A percentile compares a stretch with the other conserved stretches of the same genome.
Conservation (phyloP, 2,797 vertebrate species). For the Apodemus agrarius region DNA sequence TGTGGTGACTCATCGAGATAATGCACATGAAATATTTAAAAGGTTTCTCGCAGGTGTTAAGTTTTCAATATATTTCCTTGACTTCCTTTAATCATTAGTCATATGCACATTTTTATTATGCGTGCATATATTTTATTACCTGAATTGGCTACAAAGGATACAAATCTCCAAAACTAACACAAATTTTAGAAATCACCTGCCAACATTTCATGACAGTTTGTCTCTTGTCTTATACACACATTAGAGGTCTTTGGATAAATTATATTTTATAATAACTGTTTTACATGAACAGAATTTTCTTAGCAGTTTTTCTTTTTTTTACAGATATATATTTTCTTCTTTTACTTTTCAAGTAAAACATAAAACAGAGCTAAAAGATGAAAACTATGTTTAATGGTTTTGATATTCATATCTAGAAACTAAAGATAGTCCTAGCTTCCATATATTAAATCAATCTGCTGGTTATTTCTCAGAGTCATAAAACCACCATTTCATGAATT, state of each 20-base stretch:
- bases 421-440: constrained; percentile 59
- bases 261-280: constrained; percentile 36
- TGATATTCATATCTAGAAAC: constrained; percentile 63
- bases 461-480: constrained; percentile 70
- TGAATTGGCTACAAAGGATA: not conserved
- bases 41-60: not conserved
- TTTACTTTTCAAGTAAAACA: constrained; percentile 51
- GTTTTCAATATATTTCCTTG: not conserved
- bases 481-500: constrained; percentile 70
- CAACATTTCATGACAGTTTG: not conserved
- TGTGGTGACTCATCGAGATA: not conserved
- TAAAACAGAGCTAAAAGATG: constrained; percentile 51
- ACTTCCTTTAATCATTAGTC: not conserved
- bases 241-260: constrained; percentile 9
- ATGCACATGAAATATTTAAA: not conserved
- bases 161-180: not conserved
- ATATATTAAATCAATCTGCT: constrained; percentile 61
- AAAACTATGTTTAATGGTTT: constrained; percentile 61
- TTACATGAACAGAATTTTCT: not conserved
- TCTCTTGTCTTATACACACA: not conserved
- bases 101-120: not conserved
- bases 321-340: constrained; percentile 16
- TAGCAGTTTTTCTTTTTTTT: not conserved
- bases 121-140: not conserved
- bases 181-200: not conserved